Conservation (phyloP, 2,113 vertebrate genomes). For the Lepisosteus osseus region DNA sequence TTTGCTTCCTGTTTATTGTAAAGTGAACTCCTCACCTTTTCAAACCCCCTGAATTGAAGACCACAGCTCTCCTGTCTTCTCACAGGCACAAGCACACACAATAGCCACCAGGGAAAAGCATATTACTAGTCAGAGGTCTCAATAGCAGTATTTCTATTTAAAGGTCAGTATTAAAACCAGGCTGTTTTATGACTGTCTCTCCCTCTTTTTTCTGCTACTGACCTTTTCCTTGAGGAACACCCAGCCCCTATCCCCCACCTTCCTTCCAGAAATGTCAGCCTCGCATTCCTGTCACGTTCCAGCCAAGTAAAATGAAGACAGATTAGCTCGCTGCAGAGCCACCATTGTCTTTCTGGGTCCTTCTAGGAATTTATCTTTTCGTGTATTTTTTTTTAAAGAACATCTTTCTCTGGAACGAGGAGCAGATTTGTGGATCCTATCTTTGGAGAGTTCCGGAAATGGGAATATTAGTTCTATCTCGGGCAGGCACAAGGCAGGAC, state of each 20-base stretch:
- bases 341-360: neutral
- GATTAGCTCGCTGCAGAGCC: neutral
- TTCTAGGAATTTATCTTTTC: neutral
- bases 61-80: neutral
- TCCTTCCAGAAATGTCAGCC: neutral
- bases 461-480: too few relatives aligned
- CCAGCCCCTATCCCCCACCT: neutral
- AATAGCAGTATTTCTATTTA: conserved; percentile 1
- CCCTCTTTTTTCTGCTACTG: conserved; percentile 8
- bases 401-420: too few relatives aligned
- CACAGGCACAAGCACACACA: neutral
- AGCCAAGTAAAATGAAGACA: conserved; percentile 4
- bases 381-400: too few relatives aligned
- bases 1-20: too few relatives aligned
- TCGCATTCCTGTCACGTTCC: neutral
- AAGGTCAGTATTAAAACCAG: conserved; percentile 15
- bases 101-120: neutral
- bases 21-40: neutral
- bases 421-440: too few relatives aligned
- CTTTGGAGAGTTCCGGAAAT: too few relatives aligned
- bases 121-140: neutral
- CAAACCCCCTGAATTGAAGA: neutral
- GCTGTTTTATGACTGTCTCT: neutral
- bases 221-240: conserved; percentile 17
- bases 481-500: too few relatives aligned